Evolutionary conservation across 2,113 vertebrate genomes (phyloP).

Genomic region (Nettapus auritus): DNA sequence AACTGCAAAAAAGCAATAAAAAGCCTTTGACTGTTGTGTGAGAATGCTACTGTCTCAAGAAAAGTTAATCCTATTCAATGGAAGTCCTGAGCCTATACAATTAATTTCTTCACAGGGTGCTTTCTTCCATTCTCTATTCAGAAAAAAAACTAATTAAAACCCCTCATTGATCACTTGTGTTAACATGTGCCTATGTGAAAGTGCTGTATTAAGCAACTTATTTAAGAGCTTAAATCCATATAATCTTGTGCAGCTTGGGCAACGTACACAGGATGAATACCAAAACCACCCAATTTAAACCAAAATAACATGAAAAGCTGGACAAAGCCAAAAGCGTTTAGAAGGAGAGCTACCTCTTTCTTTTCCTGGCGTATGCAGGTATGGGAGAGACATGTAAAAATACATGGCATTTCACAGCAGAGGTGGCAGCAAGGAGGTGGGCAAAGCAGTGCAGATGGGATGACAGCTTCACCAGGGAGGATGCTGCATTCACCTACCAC

Average conservation of each 20-base stretch:
- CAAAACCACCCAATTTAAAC: neutral
- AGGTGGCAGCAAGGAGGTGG: neutral
- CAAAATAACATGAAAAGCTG: neutral
- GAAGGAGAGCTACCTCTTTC: neutral
- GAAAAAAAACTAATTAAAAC: slow-evolving; percentile 24
- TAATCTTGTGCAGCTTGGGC: slow-evolving; percentile 19
- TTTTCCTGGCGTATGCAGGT: neutral
- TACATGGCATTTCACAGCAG: neutral
- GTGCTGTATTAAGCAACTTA: slow-evolving; percentile 7
- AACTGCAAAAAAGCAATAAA: slow-evolving; percentile 23
- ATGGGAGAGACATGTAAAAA: neutral
- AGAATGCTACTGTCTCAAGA: slow-evolving; percentile 44
- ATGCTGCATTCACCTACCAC: accelerated
- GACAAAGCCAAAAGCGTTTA: neutral
- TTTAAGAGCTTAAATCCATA: slow-evolving; percentile 32
- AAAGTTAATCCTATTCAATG: slow-evolving; percentile 43
- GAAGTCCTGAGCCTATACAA: slow-evolving; percentile 18
- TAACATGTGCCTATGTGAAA: slow-evolving; percentile 38
- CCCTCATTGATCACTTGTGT: slow-evolving; percentile 25
- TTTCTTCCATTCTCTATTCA: slow-evolving; percentile 46
- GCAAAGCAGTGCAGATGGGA: neutral
- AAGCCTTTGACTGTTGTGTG: slow-evolving; percentile 13
- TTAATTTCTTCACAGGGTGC: slow-evolving; percentile 42
- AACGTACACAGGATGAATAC: slow-evolving; percentile 25
- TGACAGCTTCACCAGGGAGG: accelerated